Evolutionary conservation across 2,888 invertebrate genomes (phyloP).

Genomic region (Epinotia brunnichana): DNA sequence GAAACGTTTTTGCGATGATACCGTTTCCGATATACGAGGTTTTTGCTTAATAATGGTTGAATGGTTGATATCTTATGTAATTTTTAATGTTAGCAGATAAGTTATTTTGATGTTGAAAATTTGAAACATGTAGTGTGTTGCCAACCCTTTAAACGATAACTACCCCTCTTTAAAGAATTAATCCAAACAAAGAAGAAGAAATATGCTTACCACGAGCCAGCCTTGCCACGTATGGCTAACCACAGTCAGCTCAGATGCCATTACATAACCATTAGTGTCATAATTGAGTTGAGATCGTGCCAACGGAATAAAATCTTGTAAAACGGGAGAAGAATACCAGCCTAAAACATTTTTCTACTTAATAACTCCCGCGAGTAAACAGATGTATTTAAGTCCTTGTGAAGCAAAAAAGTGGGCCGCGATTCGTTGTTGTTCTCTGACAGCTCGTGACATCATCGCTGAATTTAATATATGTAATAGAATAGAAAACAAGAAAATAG

Average conservation of each 20-base stretch:
- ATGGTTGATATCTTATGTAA: not conserved
- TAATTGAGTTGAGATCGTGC: conserved; percentile 28
- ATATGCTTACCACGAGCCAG: not conserved
- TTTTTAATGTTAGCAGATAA: not conserved
- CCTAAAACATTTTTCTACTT: conserved; percentile 19
- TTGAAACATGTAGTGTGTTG: too few species aligned
- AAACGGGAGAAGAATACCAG: conserved; percentile 10
- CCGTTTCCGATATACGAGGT: not conserved
- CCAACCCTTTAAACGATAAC: too few species aligned
- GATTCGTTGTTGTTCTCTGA: not conserved
- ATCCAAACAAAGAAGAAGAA: too few species aligned
- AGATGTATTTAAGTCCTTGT: conserved; percentile 10
- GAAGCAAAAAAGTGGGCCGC: not conserved
- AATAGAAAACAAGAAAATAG: too few species aligned
- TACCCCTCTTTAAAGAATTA: too few species aligned
- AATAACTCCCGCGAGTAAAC: conserved; percentile 24
- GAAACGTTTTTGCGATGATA: conserved; percentile 11
- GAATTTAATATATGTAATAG: too few species aligned
- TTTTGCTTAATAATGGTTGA: not conserved
- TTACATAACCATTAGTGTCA: conserved; percentile 20
- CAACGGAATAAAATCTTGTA: conserved; percentile 14
- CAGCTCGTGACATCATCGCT: not conserved
- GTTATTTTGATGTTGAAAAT: too few species aligned
- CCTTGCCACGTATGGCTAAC: not conserved
- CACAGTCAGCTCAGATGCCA: not conserved